Conservation (phyloP, 2,888 invertebrate genomes). For the Onchidella celtica region DNA sequence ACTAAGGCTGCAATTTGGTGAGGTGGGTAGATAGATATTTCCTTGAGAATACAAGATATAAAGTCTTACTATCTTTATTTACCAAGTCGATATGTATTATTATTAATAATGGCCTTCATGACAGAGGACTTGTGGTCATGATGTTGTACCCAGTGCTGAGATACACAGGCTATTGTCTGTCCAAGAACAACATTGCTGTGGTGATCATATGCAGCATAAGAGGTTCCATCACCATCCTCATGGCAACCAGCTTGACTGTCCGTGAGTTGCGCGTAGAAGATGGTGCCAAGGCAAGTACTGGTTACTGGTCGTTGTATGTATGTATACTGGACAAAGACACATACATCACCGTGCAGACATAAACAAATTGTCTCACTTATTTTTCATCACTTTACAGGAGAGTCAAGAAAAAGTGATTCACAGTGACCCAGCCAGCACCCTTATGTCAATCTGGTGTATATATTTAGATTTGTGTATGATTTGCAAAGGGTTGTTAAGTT, state of each 20-base stretch:
- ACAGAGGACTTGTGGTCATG: not conserved
- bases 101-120: no score
- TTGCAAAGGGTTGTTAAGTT: no score
- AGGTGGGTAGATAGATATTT: no score
- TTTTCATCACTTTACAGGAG: no score
- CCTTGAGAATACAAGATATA: no score
- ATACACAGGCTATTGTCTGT: constrained; percentile 28
- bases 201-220: constrained; percentile 35
- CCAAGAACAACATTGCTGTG: constrained; percentile 25
- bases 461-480: no score
- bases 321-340: not conserved
- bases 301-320: not conserved
- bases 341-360: not conserved
- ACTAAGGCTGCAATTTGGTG: no score
- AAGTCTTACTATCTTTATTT: no score
- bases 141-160: constrained; percentile 15
- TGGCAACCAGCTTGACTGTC: not conserved
- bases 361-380: not conserved
- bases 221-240: constrained; percentile 26
- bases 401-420: no score
- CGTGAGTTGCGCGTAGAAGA: not conserved
- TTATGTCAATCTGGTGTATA: no score
- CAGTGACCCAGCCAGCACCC: no score
- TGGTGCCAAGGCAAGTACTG: not conserved
- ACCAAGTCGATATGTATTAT: no score